A percentile compares a stretch with the other conserved stretches of the same genome.
Conservation (phyloP, 2,888 invertebrate species). For the Fissipunctia ypsillon region DNA sequence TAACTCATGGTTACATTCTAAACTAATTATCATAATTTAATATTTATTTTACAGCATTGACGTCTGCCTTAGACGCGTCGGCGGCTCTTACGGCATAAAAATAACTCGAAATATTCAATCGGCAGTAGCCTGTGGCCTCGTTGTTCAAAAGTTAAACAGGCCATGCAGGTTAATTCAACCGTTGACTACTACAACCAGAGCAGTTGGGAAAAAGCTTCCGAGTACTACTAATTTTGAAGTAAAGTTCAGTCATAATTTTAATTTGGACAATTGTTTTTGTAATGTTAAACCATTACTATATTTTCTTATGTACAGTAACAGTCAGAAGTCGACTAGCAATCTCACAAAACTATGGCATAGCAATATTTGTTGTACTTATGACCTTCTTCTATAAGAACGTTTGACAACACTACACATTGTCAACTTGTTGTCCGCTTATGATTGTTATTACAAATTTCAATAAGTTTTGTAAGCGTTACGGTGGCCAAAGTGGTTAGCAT, state of each 20-base stretch:
- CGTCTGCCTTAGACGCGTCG: slow-evolving; percentile 79
- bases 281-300: too few species aligned
- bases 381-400: too few species aligned
- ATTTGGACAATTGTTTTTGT: too few species aligned
- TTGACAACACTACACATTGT: too few species aligned
- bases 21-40: background rate
- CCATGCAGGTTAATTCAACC: slow-evolving; percentile 92
- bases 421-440: too few species aligned
- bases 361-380: too few species aligned
- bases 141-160: slow-evolving; percentile 88
- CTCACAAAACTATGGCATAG: too few species aligned
- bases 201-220: slow-evolving; percentile 87
- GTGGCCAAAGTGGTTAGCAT: too few species aligned
- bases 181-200: slow-evolving; percentile 90
- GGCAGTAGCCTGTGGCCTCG: slow-evolving; percentile 91
- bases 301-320: too few species aligned
- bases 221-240: slow-evolving; percentile 85
- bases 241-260: slow-evolving; percentile 3
- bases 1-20: background rate
- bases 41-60: slow-evolving; percentile 89
- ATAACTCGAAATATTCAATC: slow-evolving; percentile 89
- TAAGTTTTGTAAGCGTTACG: too few species aligned
- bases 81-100: slow-evolving; percentile 92
- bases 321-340: too few species aligned
- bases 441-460: too few species aligned